These are phyloP conservation scores for Oncopodura yosiiana DNA, from an alignment of 1,140 invertebrate species.

Conservation along the genomic window DNA sequence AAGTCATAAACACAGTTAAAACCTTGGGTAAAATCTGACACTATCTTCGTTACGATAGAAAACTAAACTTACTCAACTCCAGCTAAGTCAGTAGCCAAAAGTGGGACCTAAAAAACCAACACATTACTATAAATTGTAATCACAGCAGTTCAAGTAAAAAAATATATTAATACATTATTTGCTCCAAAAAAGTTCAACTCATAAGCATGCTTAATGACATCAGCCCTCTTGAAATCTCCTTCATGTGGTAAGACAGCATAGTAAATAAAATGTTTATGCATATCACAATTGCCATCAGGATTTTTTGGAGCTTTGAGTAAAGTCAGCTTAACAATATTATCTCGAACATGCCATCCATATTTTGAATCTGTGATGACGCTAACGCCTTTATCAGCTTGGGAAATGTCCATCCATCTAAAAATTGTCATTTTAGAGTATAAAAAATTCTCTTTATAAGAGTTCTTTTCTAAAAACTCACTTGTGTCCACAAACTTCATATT, in stretches of 20 bases:
- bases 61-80: conserved; percentile 15
- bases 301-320: conserved; percentile 45
- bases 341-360: conserved; percentile 45
- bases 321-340: conserved; percentile 43
- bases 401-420: conserved; percentile 45
- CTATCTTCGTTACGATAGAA: too few relatives aligned
- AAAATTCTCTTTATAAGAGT: neutral
- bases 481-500: conserved; percentile 48
- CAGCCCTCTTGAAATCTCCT: conserved; percentile 37
- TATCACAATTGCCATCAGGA: conserved; percentile 46
- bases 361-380: conserved; percentile 48
- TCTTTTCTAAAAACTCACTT: conserved; percentile 33
- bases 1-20: too few relatives aligned
- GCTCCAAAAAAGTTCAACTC: conserved; percentile 18
- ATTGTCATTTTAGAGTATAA: neutral
- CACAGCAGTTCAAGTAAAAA: too few relatives aligned
- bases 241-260: conserved; percentile 47
- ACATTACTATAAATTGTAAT: too few relatives aligned
- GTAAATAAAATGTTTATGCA: conserved; percentile 44
- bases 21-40: too few relatives aligned
- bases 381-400: conserved; percentile 46
- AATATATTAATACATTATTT: too few relatives aligned
- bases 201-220: conserved; percentile 15
- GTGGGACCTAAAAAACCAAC: too few relatives aligned
- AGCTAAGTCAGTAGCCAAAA: neutral